These are phyloP conservation scores for Geodia barretti DNA, from an alignment of 37 sponge, comb jelly and placozoan species.

Conservation along the genomic window DNA sequence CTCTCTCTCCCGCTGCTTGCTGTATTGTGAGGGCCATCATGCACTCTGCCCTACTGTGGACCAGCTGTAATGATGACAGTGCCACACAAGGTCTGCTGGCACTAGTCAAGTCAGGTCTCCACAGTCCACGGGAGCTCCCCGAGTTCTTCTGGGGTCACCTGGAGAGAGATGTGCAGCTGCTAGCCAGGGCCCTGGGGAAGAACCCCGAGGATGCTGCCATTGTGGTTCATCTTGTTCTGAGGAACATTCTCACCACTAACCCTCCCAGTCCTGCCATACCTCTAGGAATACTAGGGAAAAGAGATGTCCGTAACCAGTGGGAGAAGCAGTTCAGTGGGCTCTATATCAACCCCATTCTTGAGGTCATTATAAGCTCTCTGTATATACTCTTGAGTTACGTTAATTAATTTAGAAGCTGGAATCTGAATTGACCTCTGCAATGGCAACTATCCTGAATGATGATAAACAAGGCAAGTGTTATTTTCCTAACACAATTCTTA, in stretches of 20 bases:
- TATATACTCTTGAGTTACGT: background rate
- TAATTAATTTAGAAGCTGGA: constrained; percentile 17
- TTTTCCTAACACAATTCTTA: no score
- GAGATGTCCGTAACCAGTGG: constrained; percentile 43
- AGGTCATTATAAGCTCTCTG: no score
- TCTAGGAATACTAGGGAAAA: constrained; percentile 12
- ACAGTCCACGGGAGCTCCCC: constrained; percentile 10
- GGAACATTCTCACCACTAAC: constrained; percentile 39
- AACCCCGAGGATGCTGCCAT: constrained; percentile 57
- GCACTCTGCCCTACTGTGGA: constrained; percentile 70
- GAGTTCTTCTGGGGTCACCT: constrained; percentile 80
- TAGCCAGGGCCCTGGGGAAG: constrained; percentile 32
- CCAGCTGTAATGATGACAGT: constrained; percentile 25
- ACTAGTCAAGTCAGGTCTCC: constrained; percentile 19
- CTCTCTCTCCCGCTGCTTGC: constrained; percentile 47
- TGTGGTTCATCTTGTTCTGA: constrained; percentile 57
- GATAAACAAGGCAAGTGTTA: constrained; percentile 57
- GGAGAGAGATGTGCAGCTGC: constrained; percentile 52
- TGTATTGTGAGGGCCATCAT: constrained; percentile 57
- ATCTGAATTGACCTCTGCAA: background rate
- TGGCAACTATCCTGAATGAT: constrained; percentile 46
- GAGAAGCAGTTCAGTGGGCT: constrained; percentile 30
- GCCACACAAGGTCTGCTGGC: constrained; percentile 12
- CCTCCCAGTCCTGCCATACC: no score
- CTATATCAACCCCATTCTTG: constrained; percentile 39